A percentile compares a stretch with the other conserved stretches of the same genome.
Evolutionary conservation across 2,113 vertebrate genomes (phyloP).

Genomic region (Miniopterus natalensis): DNA sequence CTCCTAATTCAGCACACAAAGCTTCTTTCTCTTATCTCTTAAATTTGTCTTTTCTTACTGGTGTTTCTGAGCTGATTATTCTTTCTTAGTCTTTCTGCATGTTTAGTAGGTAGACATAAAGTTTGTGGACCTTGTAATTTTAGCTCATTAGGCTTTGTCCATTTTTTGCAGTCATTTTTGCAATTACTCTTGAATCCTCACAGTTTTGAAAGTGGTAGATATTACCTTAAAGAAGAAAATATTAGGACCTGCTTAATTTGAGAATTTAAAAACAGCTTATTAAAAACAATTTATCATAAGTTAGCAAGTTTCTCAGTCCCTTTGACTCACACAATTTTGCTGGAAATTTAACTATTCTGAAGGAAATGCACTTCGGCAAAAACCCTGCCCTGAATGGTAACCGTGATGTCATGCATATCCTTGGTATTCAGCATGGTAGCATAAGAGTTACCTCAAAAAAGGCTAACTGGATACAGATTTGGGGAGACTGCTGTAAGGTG

Average conservation of each 20-base stretch:
- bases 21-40: neutral
- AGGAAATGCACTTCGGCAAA: neutral
- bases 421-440: neutral
- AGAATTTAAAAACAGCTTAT: constrained; percentile 14
- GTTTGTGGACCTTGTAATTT: neutral
- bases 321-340: neutral
- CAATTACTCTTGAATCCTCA: constrained; percentile 21
- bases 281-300: constrained; percentile 23
- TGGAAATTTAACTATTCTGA: neutral
- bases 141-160: neutral
- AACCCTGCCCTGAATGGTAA: neutral
- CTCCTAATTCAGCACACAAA: neutral
- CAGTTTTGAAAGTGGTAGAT: constrained; percentile 3
- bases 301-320: constrained; percentile 3
- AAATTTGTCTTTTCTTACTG: neutral
- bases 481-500: neutral
- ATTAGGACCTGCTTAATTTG: neutral
- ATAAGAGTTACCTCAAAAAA: neutral
- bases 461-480: neutral
- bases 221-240: constrained; percentile 20
- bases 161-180: neutral
- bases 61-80: neutral
- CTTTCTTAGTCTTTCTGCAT: neutral
- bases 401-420: neutral
- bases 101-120: neutral